phyloP scores from a whole-genome alignment of 2,113 vertebrate genomes.

The Leptosomus discolor region DNA sequence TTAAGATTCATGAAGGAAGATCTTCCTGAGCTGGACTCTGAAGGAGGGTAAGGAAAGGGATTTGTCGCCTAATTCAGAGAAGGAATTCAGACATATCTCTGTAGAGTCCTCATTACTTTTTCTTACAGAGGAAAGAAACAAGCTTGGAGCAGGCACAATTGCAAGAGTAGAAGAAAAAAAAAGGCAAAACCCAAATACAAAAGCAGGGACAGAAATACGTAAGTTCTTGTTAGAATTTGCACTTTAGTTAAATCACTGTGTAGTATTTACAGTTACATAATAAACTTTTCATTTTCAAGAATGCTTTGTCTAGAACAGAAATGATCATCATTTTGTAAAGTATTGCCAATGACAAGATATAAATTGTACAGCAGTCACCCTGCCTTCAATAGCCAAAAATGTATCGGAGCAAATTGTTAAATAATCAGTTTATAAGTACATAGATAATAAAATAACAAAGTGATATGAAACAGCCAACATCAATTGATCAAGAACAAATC shows the following conservation, averaged over 20 bases:
- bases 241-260: neutral
- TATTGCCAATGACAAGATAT: neutral
- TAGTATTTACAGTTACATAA: neutral
- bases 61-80: neutral
- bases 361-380: neutral
- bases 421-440: neutral
- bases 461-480: neutral
- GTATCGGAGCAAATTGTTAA: neutral
- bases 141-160: neutral
- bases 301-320: neutral
- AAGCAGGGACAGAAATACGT: neutral
- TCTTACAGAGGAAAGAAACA: neutral
- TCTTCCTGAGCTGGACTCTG: neutral
- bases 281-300: neutral
- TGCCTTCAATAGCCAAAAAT: neutral
- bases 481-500: neutral
- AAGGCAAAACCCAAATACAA: neutral
- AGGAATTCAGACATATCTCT: neutral
- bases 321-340: neutral
- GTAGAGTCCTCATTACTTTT: neutral
- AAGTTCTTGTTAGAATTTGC: neutral
- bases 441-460: neutral
- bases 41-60: neutral
- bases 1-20: neutral
- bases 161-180: neutral